A percentile compares a stretch with the other conserved stretches of the same genome.
Evolutionary conservation across 2,888 invertebrate species (phyloP).

Genomic region (Acleris literana): DNA sequence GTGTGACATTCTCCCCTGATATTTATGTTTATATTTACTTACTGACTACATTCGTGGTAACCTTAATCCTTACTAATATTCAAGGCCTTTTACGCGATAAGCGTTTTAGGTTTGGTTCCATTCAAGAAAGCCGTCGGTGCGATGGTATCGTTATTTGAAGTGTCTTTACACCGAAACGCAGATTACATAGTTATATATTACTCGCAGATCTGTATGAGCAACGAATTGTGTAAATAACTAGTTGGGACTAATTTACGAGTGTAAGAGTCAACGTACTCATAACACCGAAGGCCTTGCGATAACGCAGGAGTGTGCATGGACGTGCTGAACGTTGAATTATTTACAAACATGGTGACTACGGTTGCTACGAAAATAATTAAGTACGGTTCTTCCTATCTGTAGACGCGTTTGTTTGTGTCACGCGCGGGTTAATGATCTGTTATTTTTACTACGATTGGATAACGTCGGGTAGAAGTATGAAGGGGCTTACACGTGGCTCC

Average conservation of each 20-base stretch:
- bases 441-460: constrained; percentile 15
- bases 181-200: constrained; percentile 14
- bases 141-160: constrained; percentile 6
- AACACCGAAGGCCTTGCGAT: constrained; percentile 49
- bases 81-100: constrained; percentile 34
- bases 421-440: background rate
- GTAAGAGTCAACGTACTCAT: constrained; percentile 44
- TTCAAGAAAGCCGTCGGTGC: constrained; percentile 24
- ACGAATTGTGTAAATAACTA: constrained; percentile 9
- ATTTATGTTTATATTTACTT: too few species aligned
- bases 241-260: constrained; percentile 15
- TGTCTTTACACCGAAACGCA: constrained; percentile 15
- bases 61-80: constrained; percentile 24
- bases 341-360: constrained; percentile 11
- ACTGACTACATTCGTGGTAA: constrained; percentile 8
- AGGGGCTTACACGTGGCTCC: constrained; percentile 39
- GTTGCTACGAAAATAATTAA: background rate
- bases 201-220: constrained; percentile 12
- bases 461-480: constrained; percentile 2
- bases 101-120: constrained; percentile 32
- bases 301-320: constrained; percentile 40
- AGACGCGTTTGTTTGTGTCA: background rate
- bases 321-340: constrained; percentile 7
- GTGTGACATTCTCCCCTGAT: too few species aligned
- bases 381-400: background rate